phyloP scores from a whole-genome alignment of 2,113 vertebrate species.

The Trematocara marginatum region DNA sequence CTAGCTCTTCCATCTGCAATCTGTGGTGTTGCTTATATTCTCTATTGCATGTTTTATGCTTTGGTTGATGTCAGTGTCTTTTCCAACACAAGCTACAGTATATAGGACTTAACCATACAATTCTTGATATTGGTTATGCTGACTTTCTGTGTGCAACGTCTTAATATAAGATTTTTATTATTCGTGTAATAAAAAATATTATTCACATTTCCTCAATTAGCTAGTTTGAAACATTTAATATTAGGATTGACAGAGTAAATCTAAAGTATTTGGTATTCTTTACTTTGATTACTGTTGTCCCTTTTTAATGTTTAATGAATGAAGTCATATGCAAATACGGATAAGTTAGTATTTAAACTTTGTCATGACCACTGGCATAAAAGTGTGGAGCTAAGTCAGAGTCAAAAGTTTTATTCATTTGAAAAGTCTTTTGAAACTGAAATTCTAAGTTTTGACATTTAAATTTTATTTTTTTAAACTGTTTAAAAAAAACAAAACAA shows the following conservation, averaged over 20 bases:
- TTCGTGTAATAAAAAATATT: background rate
- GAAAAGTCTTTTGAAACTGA: background rate
- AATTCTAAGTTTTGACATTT: background rate
- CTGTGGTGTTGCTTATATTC: constrained; percentile 26
- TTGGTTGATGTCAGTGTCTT: constrained; percentile 11
- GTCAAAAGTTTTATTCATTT: background rate
- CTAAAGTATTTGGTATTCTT: background rate
- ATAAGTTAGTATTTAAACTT: background rate
- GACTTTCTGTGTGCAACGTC: background rate
- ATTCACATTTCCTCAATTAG: background rate
- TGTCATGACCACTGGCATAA: background rate
- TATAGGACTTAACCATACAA: background rate
- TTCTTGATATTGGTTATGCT: background rate
- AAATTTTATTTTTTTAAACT: background rate
- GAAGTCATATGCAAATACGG: background rate
- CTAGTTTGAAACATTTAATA: background rate
- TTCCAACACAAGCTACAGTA: background rate
- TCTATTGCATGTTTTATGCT: constrained; percentile 44
- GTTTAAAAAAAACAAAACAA: background rate
- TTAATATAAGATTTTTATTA: background rate
- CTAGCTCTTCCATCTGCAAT: constrained; percentile 29
- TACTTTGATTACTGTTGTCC: background rate
- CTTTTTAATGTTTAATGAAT: background rate
- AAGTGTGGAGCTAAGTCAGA: background rate
- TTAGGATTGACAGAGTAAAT: background rate